Conservation (phyloP, 1,140 invertebrate genomes). For the Diuraphis noxia region DNA sequence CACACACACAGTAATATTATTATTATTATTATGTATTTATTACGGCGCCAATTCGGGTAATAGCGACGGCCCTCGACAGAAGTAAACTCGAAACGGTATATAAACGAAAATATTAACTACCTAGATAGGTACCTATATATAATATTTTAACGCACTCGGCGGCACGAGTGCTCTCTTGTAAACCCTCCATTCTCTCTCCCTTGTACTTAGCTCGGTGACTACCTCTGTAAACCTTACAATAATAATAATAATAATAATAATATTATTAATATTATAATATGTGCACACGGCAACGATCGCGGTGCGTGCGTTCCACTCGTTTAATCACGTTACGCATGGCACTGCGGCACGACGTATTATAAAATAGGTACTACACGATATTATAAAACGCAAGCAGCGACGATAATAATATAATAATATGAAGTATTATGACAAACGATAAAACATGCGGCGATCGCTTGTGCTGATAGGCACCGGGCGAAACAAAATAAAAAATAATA, state of each 20-base stretch:
- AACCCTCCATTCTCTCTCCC: too few species aligned
- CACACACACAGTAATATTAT: background rate
- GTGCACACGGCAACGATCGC: background rate
- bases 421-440: background rate
- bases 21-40: background rate
- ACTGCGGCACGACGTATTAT: background rate
- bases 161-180: background rate
- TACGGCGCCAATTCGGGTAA: background rate
- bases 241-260: too few species aligned
- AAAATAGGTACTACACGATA: too few species aligned
- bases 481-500: background rate
- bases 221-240: background rate
- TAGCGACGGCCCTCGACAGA: background rate
- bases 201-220: background rate
- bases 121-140: background rate
- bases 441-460: slow-evolving; percentile 9
- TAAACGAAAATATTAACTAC: background rate
- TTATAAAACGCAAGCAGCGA: background rate
- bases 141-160: background rate
- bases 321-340: background rate
- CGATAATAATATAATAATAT: background rate
- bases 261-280: background rate
- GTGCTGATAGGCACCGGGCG: background rate
- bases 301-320: slow-evolving; percentile 29
- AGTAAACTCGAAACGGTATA: background rate